Evolutionary conservation across 2,888 invertebrate species (phyloP).

Genomic region (Clivina fossor): DNA sequence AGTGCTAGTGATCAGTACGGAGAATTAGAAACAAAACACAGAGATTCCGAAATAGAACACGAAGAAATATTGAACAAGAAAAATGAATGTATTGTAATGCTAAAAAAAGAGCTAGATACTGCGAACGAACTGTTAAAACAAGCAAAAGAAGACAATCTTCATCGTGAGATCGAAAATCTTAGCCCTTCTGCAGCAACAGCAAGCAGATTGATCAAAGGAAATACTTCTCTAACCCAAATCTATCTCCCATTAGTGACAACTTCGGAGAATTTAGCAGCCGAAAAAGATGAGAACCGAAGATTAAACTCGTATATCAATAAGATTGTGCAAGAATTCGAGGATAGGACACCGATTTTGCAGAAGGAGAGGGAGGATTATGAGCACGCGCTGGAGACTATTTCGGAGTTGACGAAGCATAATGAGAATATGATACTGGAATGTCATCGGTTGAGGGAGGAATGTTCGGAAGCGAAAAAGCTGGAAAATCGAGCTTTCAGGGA

Average conservation of each 20-base stretch:
- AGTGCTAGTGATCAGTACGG: slow-evolving; percentile 82
- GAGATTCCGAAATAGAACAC: slow-evolving; percentile 64
- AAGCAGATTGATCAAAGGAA: slow-evolving; percentile 80
- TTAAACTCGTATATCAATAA: slow-evolving; percentile 78
- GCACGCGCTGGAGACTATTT: slow-evolving; percentile 71
- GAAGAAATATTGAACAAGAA: slow-evolving; percentile 69
- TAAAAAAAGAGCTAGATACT: slow-evolving; percentile 77
- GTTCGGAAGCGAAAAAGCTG: slow-evolving; percentile 70
- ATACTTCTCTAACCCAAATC: slow-evolving; percentile 88
- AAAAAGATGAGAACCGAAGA: slow-evolving; percentile 79
- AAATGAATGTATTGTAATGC: slow-evolving; percentile 67
- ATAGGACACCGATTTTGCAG: slow-evolving; percentile 82
- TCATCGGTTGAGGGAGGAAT: slow-evolving; percentile 67
- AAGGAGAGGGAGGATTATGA: slow-evolving; percentile 82
- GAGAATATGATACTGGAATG: slow-evolving; percentile 72
- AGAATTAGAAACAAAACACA: slow-evolving; percentile 72
- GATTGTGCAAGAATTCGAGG: slow-evolving; percentile 83
- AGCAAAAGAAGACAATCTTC: slow-evolving; percentile 69
- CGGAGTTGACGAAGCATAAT: slow-evolving; percentile 68
- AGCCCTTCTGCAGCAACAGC: slow-evolving; percentile 90
- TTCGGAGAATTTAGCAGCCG: slow-evolving; percentile 71
- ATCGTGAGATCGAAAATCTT: slow-evolving; percentile 74
- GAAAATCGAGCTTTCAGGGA: slow-evolving; percentile 67
- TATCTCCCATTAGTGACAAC: slow-evolving; percentile 83
- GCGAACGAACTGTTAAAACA: slow-evolving; percentile 81